These are phyloP conservation scores for Automeris io DNA, from an alignment of 2,888 invertebrate species.

Conservation along the genomic window DNA sequence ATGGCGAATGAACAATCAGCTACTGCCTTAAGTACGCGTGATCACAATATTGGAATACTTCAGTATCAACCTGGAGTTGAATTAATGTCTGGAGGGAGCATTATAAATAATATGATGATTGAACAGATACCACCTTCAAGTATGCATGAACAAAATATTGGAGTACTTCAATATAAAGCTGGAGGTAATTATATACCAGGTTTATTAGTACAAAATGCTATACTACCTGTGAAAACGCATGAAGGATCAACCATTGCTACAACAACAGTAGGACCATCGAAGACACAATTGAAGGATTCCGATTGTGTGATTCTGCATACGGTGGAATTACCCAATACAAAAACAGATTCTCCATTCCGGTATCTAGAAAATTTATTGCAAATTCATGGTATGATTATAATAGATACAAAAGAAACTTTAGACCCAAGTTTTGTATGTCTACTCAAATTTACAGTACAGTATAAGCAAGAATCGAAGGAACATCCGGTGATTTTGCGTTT, in stretches of 20 bases:
- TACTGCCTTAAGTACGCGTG: background rate
- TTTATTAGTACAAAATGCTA: background rate
- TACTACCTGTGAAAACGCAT: background rate
- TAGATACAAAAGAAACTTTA: constrained; percentile 26
- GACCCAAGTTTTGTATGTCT: constrained; percentile 32
- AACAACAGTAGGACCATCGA: background rate
- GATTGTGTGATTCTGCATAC: constrained; percentile 42
- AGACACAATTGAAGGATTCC: background rate
- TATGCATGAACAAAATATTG: background rate
- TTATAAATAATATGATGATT: constrained; percentile 23
- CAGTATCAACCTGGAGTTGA: background rate
- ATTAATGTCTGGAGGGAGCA: too few species aligned
- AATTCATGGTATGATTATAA: constrained; percentile 39
- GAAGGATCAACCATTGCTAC: background rate
- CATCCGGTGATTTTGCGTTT: constrained; percentile 39
- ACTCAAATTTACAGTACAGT: constrained; percentile 51
- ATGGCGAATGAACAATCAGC: constrained; percentile 17
- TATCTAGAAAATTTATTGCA: constrained; percentile 48
- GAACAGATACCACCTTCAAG: constrained; percentile 11
- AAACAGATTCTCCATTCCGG: constrained; percentile 45
- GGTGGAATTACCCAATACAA: constrained; percentile 49
- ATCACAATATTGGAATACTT: background rate
- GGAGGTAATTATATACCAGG: background rate
- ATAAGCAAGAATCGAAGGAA: constrained; percentile 36
- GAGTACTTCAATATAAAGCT: background rate